Evolutionary conservation across 2,113 vertebrate genomes (phyloP).

Genomic region (Mirza zaza): DNA sequence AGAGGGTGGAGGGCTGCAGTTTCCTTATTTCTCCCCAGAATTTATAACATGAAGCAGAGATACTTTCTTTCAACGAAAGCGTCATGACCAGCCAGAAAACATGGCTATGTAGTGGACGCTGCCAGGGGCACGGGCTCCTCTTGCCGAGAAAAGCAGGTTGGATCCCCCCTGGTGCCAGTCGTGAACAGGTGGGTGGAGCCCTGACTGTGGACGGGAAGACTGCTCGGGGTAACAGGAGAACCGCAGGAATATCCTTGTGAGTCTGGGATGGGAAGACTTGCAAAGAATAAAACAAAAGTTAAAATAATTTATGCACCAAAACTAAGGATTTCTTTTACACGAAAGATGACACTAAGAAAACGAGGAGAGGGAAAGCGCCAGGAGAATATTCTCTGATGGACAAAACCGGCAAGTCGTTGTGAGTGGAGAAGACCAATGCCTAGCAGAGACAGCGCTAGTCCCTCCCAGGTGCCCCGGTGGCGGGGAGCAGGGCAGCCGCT

Average conservation of each 20-base stretch:
- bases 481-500: too few species aligned
- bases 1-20: accelerated
- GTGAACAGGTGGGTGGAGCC: neutral
- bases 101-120: too few species aligned
- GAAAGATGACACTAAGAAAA: neutral
- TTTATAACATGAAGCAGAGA: neutral
- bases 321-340: neutral
- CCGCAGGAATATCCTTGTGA: neutral
- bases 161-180: too few species aligned
- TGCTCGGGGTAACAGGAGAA: neutral
- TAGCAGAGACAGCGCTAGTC: accelerated
- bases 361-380: neutral
- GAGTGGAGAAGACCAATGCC: accelerated
- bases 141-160: neutral
- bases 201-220: neutral
- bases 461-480: too few species aligned
- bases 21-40: neutral
- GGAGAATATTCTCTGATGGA: accelerated
- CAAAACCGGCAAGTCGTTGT: accelerated
- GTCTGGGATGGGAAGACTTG: too few species aligned
- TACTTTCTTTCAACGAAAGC: neutral
- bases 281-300: neutral
- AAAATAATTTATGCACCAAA: neutral
- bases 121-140: neutral
- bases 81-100: too few species aligned